Evolutionary conservation across 2,113 vertebrate species (phyloP).

Genomic region (Poeciliopsis turrubarensis): DNA sequence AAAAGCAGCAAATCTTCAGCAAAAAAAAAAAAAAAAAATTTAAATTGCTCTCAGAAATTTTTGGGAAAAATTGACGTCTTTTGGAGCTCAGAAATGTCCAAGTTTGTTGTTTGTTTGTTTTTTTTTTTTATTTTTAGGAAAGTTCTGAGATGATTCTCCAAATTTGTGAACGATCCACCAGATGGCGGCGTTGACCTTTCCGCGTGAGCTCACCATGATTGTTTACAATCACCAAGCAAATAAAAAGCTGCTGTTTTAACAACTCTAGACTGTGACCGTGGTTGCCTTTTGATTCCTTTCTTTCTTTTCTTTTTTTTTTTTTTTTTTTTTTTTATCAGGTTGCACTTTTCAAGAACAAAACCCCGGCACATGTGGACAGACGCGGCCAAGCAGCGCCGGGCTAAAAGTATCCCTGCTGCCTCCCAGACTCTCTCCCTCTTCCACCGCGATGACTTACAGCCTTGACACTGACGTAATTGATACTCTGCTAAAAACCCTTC

Average conservation of each 20-base stretch:
- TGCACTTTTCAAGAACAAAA: not conserved
- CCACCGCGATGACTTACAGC: constrained; percentile 65
- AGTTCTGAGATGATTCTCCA: too few relatives aligned
- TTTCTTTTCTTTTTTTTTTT: too few relatives aligned
- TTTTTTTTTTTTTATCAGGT: not conserved
- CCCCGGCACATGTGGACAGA: not conserved
- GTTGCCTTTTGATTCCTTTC: too few relatives aligned
- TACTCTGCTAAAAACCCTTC: constrained; percentile 79
- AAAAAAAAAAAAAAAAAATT: too few relatives aligned
- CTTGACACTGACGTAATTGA: constrained; percentile 79
- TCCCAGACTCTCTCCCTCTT: constrained; percentile 44
- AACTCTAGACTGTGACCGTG: not conserved
- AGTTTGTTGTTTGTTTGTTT: too few relatives aligned
- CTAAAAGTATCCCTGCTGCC: constrained; percentile 25
- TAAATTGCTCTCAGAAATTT: too few relatives aligned
- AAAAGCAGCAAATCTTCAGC: too few relatives aligned
- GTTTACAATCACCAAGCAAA: constrained; percentile 42
- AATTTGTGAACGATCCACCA: constrained; percentile 38
- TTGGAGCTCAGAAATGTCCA: too few relatives aligned
- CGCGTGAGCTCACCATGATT: not conserved
- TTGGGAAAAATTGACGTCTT: too few relatives aligned
- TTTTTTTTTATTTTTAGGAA: too few relatives aligned
- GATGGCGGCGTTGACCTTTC: constrained; percentile 56
- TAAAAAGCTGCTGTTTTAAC: constrained; percentile 52
- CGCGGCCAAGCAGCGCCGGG: constrained; percentile 1